Conservation (phyloP, 92 coral and sea anemone species). For the Scolanthus callimorphus region DNA sequence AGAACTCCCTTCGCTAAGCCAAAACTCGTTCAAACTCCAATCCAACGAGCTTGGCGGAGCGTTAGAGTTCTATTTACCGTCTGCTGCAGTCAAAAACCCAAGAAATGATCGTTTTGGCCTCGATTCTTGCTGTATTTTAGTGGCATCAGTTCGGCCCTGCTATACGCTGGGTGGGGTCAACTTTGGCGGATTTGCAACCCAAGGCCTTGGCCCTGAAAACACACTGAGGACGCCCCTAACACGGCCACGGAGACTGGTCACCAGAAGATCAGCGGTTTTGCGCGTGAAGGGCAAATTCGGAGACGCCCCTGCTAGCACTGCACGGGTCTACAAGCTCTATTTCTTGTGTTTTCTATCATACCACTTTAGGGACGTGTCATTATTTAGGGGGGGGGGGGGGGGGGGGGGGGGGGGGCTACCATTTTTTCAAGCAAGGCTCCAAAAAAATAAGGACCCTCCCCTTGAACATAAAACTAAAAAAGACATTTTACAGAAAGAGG, state of each 20-base stretch:
- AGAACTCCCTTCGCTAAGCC: conserved; percentile 20
- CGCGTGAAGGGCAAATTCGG: no score
- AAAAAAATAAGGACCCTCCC: neutral
- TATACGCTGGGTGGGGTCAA: conserved; percentile 43
- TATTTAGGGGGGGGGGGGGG: no score
- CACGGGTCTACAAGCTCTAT: no score
- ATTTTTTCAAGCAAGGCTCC: neutral
- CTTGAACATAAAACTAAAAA: neutral
- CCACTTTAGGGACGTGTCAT: no score
- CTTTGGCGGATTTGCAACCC: conserved; percentile 12
- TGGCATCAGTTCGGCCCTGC: conserved; percentile 33
- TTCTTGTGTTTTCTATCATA: no score
- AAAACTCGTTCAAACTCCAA: conserved; percentile 47
- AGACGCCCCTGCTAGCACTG: no score
- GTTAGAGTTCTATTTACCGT: conserved; percentile 29
- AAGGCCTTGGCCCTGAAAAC: conserved; percentile 8
- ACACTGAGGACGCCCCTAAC: conserved; percentile 1
- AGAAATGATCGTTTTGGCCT: conserved; percentile 21
- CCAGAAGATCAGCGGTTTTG: no score
- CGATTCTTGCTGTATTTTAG: conserved; percentile 25
- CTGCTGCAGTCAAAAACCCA: conserved; percentile 40
- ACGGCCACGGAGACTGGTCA: neutral
- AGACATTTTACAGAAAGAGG: no score
- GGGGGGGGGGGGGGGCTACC: conserved; percentile 8
- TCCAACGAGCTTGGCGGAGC: conserved; percentile 46